Base-by-base conservation (phyloP, 64 coral and sea anemone genomes). In the Trachythela sp. region DNA sequence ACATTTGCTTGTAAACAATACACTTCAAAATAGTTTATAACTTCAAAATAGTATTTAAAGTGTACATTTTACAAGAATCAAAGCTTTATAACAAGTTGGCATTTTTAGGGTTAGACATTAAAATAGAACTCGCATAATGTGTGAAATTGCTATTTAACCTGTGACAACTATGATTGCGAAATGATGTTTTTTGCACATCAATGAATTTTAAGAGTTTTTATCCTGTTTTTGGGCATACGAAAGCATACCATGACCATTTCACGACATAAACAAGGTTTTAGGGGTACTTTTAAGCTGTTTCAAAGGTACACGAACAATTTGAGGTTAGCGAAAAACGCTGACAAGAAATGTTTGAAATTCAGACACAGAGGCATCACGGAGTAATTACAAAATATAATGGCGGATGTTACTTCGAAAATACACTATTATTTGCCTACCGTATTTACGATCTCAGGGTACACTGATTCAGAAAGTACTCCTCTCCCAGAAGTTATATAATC, bases 361-460 rank as follows among this genome's bases (percentile, higher is more conserved):
- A 64, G 56, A 64, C 56, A 64, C 26, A 27, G 26, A 64, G 56
- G 56, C 56, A 64, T 64, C 56, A 27, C 7, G 1, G 26, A 17
- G 22, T 80, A 35, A 80, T 36, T 39, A 17, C 31, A 80, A 30
- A 36, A 35, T 80, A 80, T 30, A 80, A 80, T 80, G 33, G 75
- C 31, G 37, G 37, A 80, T 15, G 2, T 35, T 15, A 80, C 2
- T 7, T 29, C 13, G 2, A 35, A 68, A 68, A 68, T 68, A 68
- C 6, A 22, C 20, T 34, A 15, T 13, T 36, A 37, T 39, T 36
- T 80, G 20, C 96, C 88, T 83, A 99, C 96, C 96, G 94, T 94
- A 91, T 93, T 94, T 45, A 99, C 94, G 39, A 99, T 94, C 93
- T 99, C 94, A 67, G 96, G 96, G 56, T 99, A 99, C 9, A 94